phyloP scores from a whole-genome alignment of 2,797 vertebrate species.

The Prunella strophiata region DNA sequence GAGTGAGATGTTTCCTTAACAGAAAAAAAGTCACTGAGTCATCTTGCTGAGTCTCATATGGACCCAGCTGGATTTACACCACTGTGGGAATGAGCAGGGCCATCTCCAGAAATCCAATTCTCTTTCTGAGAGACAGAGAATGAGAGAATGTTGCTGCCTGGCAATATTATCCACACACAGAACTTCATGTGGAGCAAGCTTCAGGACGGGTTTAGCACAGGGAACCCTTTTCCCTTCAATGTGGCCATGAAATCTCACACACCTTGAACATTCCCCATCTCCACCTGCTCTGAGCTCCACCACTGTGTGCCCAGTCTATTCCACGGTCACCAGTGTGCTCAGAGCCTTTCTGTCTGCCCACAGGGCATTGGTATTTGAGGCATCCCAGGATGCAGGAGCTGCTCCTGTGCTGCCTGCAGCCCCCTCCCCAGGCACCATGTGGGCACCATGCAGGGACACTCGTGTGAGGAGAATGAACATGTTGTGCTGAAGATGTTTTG shows the following conservation, averaged over 20 bases:
- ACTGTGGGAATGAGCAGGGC: background rate
- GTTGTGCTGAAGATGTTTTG: background rate
- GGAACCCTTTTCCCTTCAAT: background rate
- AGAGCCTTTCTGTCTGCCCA: background rate
- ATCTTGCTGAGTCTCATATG: background rate
- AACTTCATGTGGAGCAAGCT: background rate
- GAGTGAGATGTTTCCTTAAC: background rate
- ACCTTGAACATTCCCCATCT: background rate
- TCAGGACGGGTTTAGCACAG: background rate
- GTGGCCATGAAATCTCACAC: rapidly evolving
- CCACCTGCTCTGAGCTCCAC: background rate
- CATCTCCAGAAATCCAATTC: background rate
- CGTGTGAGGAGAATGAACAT: background rate
- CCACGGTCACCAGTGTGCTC: rapidly evolving
- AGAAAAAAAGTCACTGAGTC: background rate
- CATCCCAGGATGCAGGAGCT: background rate
- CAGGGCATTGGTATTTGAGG: background rate
- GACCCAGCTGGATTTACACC: background rate
- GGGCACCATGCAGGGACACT: background rate
- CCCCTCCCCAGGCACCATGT: background rate
- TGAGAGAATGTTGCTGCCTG: background rate
- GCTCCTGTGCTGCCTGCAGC: background rate
- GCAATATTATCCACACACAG: background rate
- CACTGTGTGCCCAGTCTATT: background rate
- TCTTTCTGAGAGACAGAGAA: background rate